Conservation (phyloP, 2,797 vertebrate species). For the Toxotes lorentzi region DNA sequence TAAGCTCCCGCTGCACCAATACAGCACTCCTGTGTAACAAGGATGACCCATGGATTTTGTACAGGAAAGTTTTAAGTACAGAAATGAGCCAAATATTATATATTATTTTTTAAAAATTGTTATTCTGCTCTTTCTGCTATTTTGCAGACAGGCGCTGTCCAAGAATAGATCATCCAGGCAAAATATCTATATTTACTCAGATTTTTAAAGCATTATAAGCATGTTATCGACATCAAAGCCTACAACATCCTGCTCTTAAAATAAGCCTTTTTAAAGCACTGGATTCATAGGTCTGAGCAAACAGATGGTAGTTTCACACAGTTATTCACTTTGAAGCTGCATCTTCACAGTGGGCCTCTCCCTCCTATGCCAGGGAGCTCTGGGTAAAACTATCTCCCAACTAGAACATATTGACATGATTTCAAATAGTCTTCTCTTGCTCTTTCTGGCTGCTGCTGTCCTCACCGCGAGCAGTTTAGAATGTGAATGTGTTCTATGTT, state of each 20-base stretch:
- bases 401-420: slow-evolving; percentile 70
- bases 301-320: slow-evolving; percentile 66
- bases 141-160: slow-evolving; percentile 12
- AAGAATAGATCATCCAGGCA: slow-evolving; percentile 23
- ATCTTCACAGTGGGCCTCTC: slow-evolving; percentile 45
- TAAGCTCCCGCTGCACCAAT: slow-evolving; percentile 30
- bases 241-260: slow-evolving; percentile 44
- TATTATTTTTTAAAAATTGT: too few species aligned
- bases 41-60: slow-evolving; percentile 1
- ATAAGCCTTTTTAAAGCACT: slow-evolving; percentile 46
- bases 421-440: slow-evolving; percentile 62
- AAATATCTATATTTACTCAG: slow-evolving; percentile 31
- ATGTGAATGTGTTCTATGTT: slow-evolving; percentile 76
- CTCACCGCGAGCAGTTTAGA: slow-evolving; percentile 55
- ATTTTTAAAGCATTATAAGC: slow-evolving; percentile 44
- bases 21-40: slow-evolving; percentile 7
- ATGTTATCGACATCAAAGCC: slow-evolving; percentile 60
- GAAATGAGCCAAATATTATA: too few species aligned
- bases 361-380: slow-evolving; percentile 42
- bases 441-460: slow-evolving; percentile 50
- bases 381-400: slow-evolving; percentile 59
- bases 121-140: slow-evolving; percentile 7
- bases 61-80: background rate
- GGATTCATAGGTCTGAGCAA: slow-evolving; percentile 51
- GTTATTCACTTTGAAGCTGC: slow-evolving; percentile 75